Percentiles rank a stretch among this genome's conserved stretches.
These are phyloP conservation scores for Nyctalus aviator DNA, from an alignment of 2,797 vertebrate species.

Conservation along the genomic window DNA sequence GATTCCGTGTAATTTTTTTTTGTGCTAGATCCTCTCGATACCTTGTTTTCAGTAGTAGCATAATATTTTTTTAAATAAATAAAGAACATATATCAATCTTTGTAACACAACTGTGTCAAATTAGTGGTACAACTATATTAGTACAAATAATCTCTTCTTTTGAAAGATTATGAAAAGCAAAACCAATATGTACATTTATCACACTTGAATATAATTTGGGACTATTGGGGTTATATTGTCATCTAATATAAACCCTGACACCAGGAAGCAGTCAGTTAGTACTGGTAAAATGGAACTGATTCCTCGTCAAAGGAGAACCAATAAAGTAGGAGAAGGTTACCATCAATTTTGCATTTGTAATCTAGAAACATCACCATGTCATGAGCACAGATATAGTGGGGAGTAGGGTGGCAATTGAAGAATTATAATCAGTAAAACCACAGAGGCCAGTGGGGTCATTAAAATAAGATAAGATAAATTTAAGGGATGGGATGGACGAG, in stretches of 20 bases:
- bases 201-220: background rate
- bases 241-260: background rate
- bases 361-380: background rate
- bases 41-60: background rate
- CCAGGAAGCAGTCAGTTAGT: background rate
- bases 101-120: background rate
- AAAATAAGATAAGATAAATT: background rate
- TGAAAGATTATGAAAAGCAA: background rate
- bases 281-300: background rate
- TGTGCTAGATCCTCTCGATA: background rate
- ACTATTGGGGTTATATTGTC: background rate
- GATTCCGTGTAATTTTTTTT: background rate
- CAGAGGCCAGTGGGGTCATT: background rate
- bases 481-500: background rate
- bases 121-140: background rate
- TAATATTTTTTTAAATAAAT: slow-evolving; percentile 15
- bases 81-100: background rate
- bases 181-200: background rate
- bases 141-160: background rate
- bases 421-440: background rate
- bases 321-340: background rate
- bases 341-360: background rate
- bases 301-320: background rate
- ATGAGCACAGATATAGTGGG: background rate
- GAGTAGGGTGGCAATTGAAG: background rate